phyloP scores from a whole-genome alignment of 2,113 vertebrate genomes.

The Mobula hypostoma region DNA sequence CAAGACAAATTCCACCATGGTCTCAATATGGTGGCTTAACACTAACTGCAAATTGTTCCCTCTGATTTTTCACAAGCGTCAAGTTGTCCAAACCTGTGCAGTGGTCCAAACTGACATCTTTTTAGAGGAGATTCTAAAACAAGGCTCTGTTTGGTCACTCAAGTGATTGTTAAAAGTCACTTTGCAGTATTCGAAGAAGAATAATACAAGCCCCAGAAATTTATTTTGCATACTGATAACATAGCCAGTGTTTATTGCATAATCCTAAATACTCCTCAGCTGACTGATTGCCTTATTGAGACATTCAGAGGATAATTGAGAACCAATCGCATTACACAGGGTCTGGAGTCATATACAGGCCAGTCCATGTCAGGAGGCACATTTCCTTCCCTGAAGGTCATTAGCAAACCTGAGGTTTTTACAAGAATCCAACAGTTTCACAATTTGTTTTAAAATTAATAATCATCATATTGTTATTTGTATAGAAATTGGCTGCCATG shows the following conservation, averaged over 20 bases:
- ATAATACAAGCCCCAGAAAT: not conserved
- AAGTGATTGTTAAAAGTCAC: not conserved
- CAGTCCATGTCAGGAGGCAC: no score
- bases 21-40: not conserved
- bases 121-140: not conserved
- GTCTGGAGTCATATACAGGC: no score
- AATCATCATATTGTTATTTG: not conserved
- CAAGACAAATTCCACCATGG: not conserved
- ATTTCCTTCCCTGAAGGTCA: no score
- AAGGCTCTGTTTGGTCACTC: not conserved
- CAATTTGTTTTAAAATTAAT: not conserved
- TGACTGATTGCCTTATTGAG: no score
- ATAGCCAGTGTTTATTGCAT: no score
- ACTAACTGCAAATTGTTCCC: not conserved
- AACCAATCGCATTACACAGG: no score
- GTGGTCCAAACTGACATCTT: not conserved
- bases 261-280: no score
- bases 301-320: no score
- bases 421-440: not conserved
- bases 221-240: no score
- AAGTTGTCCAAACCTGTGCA: not conserved
- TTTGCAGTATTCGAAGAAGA: not conserved
- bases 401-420: no score
- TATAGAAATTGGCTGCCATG: not conserved
- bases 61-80: no score